These are phyloP conservation scores for Dicrurus megarhynchus DNA, from an alignment of 2,113 vertebrate species.

Conservation along the genomic window DNA sequence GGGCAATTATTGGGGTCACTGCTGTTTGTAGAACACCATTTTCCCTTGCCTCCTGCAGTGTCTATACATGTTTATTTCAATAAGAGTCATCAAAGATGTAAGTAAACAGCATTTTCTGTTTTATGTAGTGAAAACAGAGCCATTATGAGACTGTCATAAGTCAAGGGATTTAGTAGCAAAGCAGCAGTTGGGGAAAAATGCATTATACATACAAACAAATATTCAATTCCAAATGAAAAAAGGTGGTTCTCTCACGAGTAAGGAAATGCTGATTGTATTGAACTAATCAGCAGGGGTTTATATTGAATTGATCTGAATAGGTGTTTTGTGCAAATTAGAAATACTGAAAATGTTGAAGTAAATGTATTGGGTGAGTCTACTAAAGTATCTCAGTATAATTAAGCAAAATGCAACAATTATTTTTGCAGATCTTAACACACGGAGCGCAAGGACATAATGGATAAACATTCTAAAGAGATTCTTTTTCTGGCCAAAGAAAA, in stretches of 20 bases:
- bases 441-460: not conserved
- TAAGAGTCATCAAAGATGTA: not conserved
- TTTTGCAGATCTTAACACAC: not conserved
- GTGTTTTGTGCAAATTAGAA: not conserved
- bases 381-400: not conserved
- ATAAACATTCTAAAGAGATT: not conserved
- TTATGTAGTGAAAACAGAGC: not conserved
- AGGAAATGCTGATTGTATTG: not conserved
- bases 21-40: not conserved
- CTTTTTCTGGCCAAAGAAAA: not conserved
- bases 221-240: not conserved
- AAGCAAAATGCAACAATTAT: not conserved
- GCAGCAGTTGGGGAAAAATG: not conserved
- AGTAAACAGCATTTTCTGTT: not conserved
- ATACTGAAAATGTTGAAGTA: not conserved
- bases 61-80: not conserved
- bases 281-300: not conserved
- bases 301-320: not conserved
- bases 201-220: not conserved
- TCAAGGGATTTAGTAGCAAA: not conserved
- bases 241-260: fast-evolving
- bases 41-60: not conserved
- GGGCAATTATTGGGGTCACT: not conserved
- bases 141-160: not conserved
- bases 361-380: not conserved